These are phyloP conservation scores for Brachionus koreanus DNA, from an alignment of 1,140 invertebrate genomes.

Conservation along the genomic window DNA sequence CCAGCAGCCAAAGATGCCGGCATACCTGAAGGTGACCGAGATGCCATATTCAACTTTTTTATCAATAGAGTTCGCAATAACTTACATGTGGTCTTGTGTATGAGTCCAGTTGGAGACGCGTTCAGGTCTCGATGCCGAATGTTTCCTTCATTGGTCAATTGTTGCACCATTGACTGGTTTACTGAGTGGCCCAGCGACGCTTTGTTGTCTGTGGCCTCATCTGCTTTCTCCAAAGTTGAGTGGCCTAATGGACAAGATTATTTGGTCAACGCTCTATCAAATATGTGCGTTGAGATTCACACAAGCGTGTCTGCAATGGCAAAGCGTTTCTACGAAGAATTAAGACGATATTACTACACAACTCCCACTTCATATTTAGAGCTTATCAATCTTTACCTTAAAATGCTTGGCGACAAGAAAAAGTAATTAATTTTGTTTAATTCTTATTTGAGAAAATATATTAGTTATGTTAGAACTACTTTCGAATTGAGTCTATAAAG, in stretches of 20 bases:
- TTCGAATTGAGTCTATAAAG: too few species aligned
- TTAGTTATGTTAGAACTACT: too few species aligned
- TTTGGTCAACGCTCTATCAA: constrained; percentile 47
- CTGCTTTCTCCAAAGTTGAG: constrained; percentile 55
- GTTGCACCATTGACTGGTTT: constrained; percentile 62
- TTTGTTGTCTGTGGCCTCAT: constrained; percentile 62
- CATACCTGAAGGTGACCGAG: constrained; percentile 67
- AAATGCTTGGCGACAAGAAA: constrained; percentile 65
- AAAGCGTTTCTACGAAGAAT: constrained; percentile 71
- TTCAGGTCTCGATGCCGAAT: constrained; percentile 66
- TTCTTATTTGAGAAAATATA: too few species aligned
- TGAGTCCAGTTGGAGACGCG: constrained; percentile 66
- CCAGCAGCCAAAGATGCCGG: constrained; percentile 69
- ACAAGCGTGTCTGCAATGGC: constrained; percentile 73
- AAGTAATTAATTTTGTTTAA: too few species aligned
- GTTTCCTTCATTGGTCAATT: constrained; percentile 60
- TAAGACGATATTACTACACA: constrained; percentile 77
- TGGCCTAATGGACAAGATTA: constrained; percentile 23
- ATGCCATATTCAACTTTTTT: constrained; percentile 67
- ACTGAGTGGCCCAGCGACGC: constrained; percentile 62
- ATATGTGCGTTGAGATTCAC: constrained; percentile 66
- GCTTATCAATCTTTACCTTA: constrained; percentile 74
- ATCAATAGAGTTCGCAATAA: constrained; percentile 60
- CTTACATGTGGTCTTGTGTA: constrained; percentile 59
- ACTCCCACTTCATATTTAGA: constrained; percentile 83